phyloP scores from a whole-genome alignment of 2,797 vertebrate genomes.

The Setipinna tenuifilis region DNA sequence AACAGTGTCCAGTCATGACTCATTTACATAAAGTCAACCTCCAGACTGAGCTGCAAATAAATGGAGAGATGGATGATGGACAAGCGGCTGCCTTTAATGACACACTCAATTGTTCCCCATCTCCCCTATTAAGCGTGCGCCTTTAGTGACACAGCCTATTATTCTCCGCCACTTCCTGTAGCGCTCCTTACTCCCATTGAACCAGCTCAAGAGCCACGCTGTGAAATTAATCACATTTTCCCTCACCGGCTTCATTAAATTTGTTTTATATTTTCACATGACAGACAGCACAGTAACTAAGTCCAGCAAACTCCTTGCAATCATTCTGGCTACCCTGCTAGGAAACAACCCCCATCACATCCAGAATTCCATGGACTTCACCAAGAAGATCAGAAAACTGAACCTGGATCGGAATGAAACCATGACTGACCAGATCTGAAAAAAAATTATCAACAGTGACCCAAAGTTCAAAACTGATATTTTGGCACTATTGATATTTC shows the following conservation, averaged over 20 bases:
- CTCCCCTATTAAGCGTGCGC: background rate
- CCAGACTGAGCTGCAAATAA: background rate
- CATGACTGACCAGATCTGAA: no score
- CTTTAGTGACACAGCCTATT: background rate
- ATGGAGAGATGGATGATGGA: background rate
- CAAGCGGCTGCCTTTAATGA: background rate
- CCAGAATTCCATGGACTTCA: no score
- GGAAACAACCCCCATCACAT: no score
- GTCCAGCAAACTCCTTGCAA: background rate
- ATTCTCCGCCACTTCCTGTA: background rate
- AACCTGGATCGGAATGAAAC: no score
- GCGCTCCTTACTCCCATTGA: background rate
- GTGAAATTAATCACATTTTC: constrained; percentile 1
- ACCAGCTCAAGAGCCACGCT: background rate
- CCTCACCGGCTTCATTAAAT: background rate
- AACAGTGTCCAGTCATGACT: background rate
- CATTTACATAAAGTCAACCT: background rate
- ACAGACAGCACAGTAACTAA: background rate
- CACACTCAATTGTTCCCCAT: background rate
- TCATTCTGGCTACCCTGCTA: no score
- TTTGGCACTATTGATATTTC: no score
- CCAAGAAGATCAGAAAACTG: no score
- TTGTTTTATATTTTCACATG: background rate
- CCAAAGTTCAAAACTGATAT: no score
- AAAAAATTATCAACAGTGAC: no score